Evolutionary conservation across 2,113 vertebrate genomes (phyloP), one percentile per base, ranked within the genome.

Genomic region (Podarcis cretensis): DNA sequence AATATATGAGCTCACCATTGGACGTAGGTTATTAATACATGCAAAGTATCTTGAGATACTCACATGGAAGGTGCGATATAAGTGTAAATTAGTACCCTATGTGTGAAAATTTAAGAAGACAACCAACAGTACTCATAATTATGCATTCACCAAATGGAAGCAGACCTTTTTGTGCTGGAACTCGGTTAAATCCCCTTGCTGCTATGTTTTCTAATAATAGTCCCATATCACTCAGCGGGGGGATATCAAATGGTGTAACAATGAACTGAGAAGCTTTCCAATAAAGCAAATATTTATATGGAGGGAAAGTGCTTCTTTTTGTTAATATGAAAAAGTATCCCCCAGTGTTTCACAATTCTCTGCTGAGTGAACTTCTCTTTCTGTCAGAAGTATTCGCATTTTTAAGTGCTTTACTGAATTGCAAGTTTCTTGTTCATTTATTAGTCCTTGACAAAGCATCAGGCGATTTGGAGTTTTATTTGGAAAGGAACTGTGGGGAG

Each of bases 391-490:
- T 14, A 79, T 79, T 95, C 66, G 78, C 82, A 27, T 78, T 87
- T 91, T 93, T 87, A 25, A 91, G 3, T 20, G 84, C 37, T 89
- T 88, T 84, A 30, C n/a, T 7, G 66, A 59, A 7, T 89, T 92
- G 80, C 68, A 89, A 90, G 57, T 85, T 95, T 85, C 94, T 87
- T 92, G 37, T 93, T 92, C 77, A 89, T 84, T 95, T 68, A 66
- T 91, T 92, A 69, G 59, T 82, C 76, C 37, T 88, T 90, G 82
- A 88, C 80, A 88, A 85, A 92, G 66, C 83, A 74, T 87, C 85
- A 73, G 84, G 88, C 85, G 21, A 93, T 65, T 76, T 88, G 65
- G 25, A 66, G 43, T 76, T 95, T 89, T 95, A 89, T 93, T 94
- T 94, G 91, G 81, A 94, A 94, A 81, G 75, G 77, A 2, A 3